Evolutionary conservation across 2,797 vertebrate species (phyloP), one percentile per base, ranked within the genome.

Genomic region (Pseudochirops corinnae): DNA sequence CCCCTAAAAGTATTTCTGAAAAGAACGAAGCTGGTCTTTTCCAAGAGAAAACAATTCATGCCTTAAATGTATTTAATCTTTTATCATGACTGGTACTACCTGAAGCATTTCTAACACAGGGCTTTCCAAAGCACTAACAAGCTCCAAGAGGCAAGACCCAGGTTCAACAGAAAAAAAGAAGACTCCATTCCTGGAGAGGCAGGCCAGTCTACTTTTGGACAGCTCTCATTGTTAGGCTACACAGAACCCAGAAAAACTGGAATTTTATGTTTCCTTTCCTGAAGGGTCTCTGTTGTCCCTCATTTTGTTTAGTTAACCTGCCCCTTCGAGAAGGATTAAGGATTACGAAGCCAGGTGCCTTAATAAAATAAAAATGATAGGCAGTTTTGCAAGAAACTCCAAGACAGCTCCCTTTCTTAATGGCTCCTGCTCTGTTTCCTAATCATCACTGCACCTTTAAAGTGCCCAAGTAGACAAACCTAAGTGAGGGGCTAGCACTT

Each of bases 321-420:
- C 92, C 39, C 93, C 92, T 95, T 28, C 9, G 87, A 93, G 94
- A 94, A 97, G 67, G 31, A 60, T 31, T 18, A 33, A 94, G 95
- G 90, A 96, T 97, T 94, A 96, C 87, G 50, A 60, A 97, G 95
- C 95, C 97, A 98, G 97, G 92, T 97, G 96, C 92, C 96, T 96
- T 95, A 62, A 93, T 94, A 90, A 26, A 53, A 60, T 90, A 91
- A 93, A 91, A 13, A 95, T 96, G 87, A 58, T 96, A 91, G 87
- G 62, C 3, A 13, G 93, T 92, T 97, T 96, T 96, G 60, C 1
- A 18, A 97, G 90, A 21, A 50, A 39, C 18, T 82, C 16, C 57
- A 93, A 18, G 56, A 0, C 57, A 90, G n/a, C 62, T 74, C 28
- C 21, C n/a, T 28, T 95, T 97, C 82, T 93, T 92, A 62, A 29